A percentile compares a stretch with the other conserved stretches of the same genome.
phyloP scores from a whole-genome alignment of 1,140 invertebrate genomes.

The Drosophila funebris region DNA sequence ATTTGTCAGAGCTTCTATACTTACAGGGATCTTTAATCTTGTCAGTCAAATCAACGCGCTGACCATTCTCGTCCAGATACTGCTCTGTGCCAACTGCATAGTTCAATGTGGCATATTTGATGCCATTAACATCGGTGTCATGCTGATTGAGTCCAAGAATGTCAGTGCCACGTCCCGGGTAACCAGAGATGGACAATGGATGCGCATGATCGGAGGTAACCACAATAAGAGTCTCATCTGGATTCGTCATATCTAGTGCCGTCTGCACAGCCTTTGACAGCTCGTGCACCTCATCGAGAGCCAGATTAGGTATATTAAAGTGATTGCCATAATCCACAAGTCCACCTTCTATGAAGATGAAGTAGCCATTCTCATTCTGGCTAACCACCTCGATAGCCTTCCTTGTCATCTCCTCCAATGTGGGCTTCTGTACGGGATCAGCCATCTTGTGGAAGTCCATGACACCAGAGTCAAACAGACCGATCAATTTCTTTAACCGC shows the following conservation, averaged over 20 bases:
- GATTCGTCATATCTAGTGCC: constrained; percentile 85
- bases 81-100: constrained; percentile 88
- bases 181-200: constrained; percentile 88
- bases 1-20: neutral
- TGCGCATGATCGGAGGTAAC: constrained; percentile 90
- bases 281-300: constrained; percentile 88
- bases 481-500: constrained; percentile 75
- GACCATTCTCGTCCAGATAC: constrained; percentile 66
- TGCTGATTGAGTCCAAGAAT: constrained; percentile 85
- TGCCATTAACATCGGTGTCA: constrained; percentile 69
- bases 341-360: constrained; percentile 87
- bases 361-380: constrained; percentile 88
- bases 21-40: constrained; percentile 40
- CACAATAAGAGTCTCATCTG: constrained; percentile 87
- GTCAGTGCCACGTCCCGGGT: constrained; percentile 88
- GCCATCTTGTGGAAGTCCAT: constrained; percentile 85
- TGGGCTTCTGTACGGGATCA: constrained; percentile 87
- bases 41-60: constrained; percentile 53
- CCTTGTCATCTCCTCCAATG: constrained; percentile 90
- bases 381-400: constrained; percentile 89
- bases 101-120: constrained; percentile 87
- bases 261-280: constrained; percentile 87
- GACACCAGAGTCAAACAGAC: constrained; percentile 84
- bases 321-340: constrained; percentile 91
- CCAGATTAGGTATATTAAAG: constrained; percentile 86